Conservation (phyloP, 1,140 invertebrate genomes). For the Nephila pilipes region DNA sequence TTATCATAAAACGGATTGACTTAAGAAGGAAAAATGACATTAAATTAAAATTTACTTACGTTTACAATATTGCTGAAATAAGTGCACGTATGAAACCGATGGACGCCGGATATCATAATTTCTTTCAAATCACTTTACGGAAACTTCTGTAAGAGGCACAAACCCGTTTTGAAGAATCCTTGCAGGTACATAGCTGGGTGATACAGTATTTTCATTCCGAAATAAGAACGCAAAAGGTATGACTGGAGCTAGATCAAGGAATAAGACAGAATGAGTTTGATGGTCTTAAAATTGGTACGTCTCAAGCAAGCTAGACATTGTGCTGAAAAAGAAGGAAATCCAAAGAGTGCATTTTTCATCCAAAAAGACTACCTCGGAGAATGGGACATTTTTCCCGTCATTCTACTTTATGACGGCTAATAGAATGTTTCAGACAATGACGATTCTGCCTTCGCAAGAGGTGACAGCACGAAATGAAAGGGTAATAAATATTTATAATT, state of each 20-base stretch:
- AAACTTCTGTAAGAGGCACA: neutral
- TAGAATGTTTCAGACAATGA: conserved; percentile 14
- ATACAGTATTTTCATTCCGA: neutral
- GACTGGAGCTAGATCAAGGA: neutral
- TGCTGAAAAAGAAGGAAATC: neutral
- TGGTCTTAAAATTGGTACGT: neutral
- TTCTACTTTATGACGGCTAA: neutral
- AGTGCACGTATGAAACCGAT: neutral
- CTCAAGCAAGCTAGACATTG: neutral
- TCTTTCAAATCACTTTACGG: neutral
- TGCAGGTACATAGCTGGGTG: neutral
- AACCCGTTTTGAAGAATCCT: neutral
- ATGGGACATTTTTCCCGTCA: neutral
- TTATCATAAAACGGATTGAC: no score
- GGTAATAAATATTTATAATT: conserved; percentile 36
- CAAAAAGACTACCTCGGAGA: neutral
- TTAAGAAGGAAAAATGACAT: neutral
- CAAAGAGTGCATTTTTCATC: neutral
- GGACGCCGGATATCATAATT: neutral
- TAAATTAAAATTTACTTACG: neutral
- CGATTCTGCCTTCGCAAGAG: neutral
- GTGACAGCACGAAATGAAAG: neutral
- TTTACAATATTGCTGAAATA: neutral
- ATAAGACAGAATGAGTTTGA: neutral
- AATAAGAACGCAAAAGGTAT: neutral